Percentiles rank a stretch among this genome's conserved stretches.
Evolutionary conservation across 2,797 vertebrate species (phyloP).

Genomic region (Propithecus perrieri): DNA sequence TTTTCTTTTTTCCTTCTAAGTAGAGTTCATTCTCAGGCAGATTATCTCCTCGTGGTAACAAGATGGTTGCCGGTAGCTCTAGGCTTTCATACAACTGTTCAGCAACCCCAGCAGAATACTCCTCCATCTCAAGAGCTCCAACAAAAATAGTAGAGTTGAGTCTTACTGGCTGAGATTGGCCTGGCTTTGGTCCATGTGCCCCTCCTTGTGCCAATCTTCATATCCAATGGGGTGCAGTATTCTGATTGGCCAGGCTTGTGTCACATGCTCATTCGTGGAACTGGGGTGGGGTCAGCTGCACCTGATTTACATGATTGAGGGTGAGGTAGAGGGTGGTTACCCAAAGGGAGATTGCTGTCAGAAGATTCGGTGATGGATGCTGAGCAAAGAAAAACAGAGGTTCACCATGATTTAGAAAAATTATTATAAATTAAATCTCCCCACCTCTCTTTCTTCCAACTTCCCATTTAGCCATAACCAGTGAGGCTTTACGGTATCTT

Average conservation of each 20-base stretch:
- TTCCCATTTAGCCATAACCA: conserved; percentile 39
- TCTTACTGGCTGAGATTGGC: neutral
- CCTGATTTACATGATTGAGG: neutral
- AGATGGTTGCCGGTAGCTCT: neutral
- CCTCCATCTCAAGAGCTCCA: neutral
- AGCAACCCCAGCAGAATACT: neutral
- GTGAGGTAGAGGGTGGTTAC: neutral
- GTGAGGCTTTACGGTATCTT: conserved; percentile 17
- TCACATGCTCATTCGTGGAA: neutral
- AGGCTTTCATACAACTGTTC: neutral
- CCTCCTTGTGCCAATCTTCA: neutral
- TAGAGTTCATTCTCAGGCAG: neutral
- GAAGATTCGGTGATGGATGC: neutral
- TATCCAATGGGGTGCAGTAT: neutral
- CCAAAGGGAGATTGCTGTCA: neutral
- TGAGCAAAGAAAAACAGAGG: conserved; percentile 26
- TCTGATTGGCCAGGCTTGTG: neutral
- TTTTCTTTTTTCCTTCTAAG: conserved; percentile 25
- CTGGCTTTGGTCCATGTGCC: neutral
- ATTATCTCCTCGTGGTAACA: neutral
- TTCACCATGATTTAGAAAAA: conserved; percentile 17
- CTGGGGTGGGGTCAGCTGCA: neutral
- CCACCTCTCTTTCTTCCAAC: neutral
- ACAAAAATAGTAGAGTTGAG: neutral
- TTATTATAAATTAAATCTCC: conserved; percentile 19